These are phyloP conservation scores for Choloepus hoffmanni DNA, from an alignment of 2,113 vertebrate genomes.

Conservation along the genomic window DNA sequence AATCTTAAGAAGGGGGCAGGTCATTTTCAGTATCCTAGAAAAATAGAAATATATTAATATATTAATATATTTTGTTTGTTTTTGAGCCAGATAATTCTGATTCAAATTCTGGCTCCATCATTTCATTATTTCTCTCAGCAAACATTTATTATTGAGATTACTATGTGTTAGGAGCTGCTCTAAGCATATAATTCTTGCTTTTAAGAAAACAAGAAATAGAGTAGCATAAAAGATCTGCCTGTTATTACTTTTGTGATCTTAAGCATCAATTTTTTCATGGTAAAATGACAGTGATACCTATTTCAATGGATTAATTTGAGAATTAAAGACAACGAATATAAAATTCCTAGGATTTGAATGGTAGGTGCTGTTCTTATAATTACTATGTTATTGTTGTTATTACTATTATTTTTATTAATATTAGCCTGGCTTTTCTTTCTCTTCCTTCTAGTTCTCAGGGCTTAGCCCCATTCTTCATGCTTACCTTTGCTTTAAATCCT, in stretches of 20 bases:
- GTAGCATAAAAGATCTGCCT: not conserved
- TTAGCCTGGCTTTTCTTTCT: not conserved
- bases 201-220: not conserved
- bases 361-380: not conserved
- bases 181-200: not conserved
- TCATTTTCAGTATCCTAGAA: not conserved
- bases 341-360: not conserved
- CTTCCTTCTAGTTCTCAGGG: not conserved
- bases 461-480: not conserved
- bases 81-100: not conserved
- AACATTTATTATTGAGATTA: not conserved
- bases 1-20: not conserved
- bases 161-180: not conserved
- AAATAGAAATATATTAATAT: not conserved
- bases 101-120: not conserved
- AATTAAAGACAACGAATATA: not conserved
- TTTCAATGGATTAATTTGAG: not conserved
- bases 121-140: not conserved
- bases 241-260: not conserved
- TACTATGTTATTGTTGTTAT: not conserved
- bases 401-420: not conserved
- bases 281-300: not conserved
- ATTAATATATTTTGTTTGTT: not conserved
- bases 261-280: not conserved
- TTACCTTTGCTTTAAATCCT: slow-evolving; percentile 50